phyloP scores from a whole-genome alignment of 2,888 invertebrate species.

The Subacronicta megacephala region DNA sequence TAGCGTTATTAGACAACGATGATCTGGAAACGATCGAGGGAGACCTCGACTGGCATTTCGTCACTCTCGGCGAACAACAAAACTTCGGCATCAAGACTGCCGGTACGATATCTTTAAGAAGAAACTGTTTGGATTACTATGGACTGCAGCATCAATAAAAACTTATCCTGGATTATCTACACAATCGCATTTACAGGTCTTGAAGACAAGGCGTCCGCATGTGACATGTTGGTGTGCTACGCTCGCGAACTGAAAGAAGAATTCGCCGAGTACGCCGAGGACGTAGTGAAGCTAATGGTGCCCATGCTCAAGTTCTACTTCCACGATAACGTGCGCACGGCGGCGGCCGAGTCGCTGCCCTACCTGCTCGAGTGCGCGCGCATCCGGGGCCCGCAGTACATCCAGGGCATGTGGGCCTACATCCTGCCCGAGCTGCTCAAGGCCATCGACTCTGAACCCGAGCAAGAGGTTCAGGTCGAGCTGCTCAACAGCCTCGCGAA shows the following conservation, averaged over 20 bases:
- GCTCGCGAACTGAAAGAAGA: slow-evolving; percentile 97
- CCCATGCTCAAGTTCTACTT: slow-evolving; percentile 98
- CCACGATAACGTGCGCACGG: slow-evolving; percentile 97
- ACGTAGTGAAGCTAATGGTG: slow-evolving; percentile 95
- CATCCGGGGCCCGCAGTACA: slow-evolving; percentile 92
- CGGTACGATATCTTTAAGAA: no score
- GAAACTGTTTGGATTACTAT: no score
- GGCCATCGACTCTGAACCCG: slow-evolving; percentile 97
- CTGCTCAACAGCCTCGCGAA: slow-evolving; percentile 94
- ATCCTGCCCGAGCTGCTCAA: slow-evolving; percentile 96
- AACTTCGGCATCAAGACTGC: slow-evolving; percentile 98
- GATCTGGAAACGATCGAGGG: slow-evolving; percentile 95
- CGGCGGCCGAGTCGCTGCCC: slow-evolving; percentile 97
- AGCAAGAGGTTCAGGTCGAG: slow-evolving; percentile 95
- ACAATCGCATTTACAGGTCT: slow-evolving; percentile 87
- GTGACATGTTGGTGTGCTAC: slow-evolving; percentile 98
- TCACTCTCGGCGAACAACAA: slow-evolving; percentile 97
- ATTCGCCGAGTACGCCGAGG: slow-evolving; percentile 88
- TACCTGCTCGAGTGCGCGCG: slow-evolving; percentile 96
- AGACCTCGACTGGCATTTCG: slow-evolving; percentile 98
- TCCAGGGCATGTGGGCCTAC: slow-evolving; percentile 95
- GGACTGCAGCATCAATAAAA: no score
- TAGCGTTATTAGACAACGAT: slow-evolving; percentile 96
- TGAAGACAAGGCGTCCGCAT: slow-evolving; percentile 98
- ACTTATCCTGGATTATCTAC: no score